Evolutionary conservation across 2,113 vertebrate genomes (phyloP), one percentile per base, ranked within the genome.

Genomic region (Antigone vipio): DNA sequence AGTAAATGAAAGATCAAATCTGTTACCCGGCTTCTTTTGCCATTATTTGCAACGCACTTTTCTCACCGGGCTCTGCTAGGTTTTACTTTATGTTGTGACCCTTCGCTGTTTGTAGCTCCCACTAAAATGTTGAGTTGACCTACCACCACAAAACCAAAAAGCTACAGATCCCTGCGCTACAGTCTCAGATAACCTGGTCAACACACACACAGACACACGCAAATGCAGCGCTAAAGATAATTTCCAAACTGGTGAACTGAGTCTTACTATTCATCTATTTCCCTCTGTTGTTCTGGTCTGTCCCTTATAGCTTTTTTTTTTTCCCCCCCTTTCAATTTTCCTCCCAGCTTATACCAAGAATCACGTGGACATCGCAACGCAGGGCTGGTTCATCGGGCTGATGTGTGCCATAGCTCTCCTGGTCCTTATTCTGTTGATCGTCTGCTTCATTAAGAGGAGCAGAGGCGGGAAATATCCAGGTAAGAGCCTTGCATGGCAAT

Each of bases 381-480:
- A 99, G 95, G 99, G 99, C 97, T 99, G 99, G 99, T 99, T 99
- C 98, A 99, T 99, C 14, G 99, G 99, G 85, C 97, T 99, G 89
- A 99, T 99, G 99, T 99, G 99, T 34, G 99, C 99, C 95, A 98
- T 99, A 4, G 99, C 99, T 59, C 99, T 99, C 27, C 99, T 99
- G 69, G 99, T 99, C 35, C 99, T 99, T 32, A 99, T 99, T 95
- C 98, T 99, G n/a, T 97, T 99, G 95, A 99, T 99, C 7, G 99
- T 99, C 85, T 99, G 99, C 97, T 99, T 99, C 98, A 99, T 99
- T 97, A 99, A 99, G 98, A 98, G 99, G 96, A 99, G 99, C 94
- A 98, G 99, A 1, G 99, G 99, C 1, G 99, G 99, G 47, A 99
- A 99, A 92, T 99, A 99, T 30, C 99, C 99, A 98, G 99, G 99